Percentiles rank a stretch among this genome's conserved stretches.
These are phyloP conservation scores for Nemurella pictetii DNA, from an alignment of 2,888 invertebrate genomes.

Conservation along the genomic window DNA sequence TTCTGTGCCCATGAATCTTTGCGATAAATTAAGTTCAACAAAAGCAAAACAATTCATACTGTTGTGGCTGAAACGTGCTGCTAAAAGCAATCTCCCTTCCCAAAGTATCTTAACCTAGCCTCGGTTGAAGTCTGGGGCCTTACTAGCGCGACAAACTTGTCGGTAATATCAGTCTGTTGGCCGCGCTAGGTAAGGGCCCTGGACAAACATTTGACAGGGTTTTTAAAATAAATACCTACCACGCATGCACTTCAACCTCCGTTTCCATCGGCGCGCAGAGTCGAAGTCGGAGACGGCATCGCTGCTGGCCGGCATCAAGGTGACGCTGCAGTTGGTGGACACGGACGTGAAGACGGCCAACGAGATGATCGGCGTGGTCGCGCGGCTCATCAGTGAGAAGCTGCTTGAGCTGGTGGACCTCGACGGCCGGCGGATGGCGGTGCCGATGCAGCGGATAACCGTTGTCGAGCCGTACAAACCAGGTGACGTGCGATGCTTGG, in stretches of 20 bases:
- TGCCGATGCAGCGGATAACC: slow-evolving; percentile 35
- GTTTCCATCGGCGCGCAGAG: neutral
- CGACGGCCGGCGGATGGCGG: slow-evolving; percentile 27
- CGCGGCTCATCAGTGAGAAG: slow-evolving; percentile 28
- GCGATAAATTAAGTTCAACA: no score
- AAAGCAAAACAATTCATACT: no score
- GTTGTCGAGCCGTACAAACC: slow-evolving; percentile 33
- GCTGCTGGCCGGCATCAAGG: slow-evolving; percentile 36
- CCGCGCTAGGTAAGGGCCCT: no score
- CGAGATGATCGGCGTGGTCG: slow-evolving; percentile 38
- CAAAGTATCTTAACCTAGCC: no score
- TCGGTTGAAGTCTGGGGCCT: no score
- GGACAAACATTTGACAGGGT: no score
- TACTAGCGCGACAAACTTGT: no score
- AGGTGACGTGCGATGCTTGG: slow-evolving; percentile 23
- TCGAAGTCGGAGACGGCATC: neutral
- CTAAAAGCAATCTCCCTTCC: no score
- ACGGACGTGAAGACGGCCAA: slow-evolving; percentile 36
- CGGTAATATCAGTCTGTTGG: no score
- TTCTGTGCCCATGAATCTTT: no score
- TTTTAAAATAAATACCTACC: neutral
- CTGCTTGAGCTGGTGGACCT: slow-evolving; percentile 35
- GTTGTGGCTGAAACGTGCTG: no score
- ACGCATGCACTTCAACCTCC: neutral
- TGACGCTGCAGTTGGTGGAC: slow-evolving; percentile 36